Evolutionary conservation across 2,888 invertebrate species (phyloP).

Genomic region (Folsomia manolachei): DNA sequence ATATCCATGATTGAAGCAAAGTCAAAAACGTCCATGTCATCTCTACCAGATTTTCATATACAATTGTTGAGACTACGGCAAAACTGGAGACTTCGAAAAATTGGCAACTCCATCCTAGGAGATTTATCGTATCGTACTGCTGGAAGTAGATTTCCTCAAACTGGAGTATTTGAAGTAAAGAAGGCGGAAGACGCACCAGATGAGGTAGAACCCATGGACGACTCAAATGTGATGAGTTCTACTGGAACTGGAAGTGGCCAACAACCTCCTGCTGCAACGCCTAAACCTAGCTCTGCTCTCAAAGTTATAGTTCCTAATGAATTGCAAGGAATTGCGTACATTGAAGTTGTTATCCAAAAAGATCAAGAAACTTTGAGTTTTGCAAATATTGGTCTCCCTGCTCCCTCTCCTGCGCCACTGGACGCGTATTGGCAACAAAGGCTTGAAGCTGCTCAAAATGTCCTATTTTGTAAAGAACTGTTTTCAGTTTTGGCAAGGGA

Average conservation of each 20-base stretch:
- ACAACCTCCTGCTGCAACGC: conserved; percentile 44
- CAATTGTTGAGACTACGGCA: conserved; percentile 83
- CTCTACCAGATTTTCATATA: conserved; percentile 86
- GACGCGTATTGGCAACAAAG: conserved; percentile 92
- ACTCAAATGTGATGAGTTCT: neutral
- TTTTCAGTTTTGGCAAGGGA: conserved; percentile 92
- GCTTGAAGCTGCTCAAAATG: conserved; percentile 94
- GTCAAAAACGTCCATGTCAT: conserved; percentile 56
- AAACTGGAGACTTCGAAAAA: conserved; percentile 94
- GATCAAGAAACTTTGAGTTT: conserved; percentile 88
- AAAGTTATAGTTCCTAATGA: conserved; percentile 91
- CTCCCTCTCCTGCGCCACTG: conserved; percentile 69
- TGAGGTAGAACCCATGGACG: neutral
- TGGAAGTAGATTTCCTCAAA: conserved; percentile 89
- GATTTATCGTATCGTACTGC: conserved; percentile 94
- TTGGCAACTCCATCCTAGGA: conserved; percentile 89
- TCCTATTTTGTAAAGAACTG: conserved; percentile 92
- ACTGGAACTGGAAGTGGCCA: neutral
- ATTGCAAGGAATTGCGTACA: conserved; percentile 91
- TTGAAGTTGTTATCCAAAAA: conserved; percentile 92
- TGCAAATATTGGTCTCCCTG: conserved; percentile 74
- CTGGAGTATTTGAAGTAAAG: conserved; percentile 91
- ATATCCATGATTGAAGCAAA: conserved; percentile 73
- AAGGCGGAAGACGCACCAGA: conserved; percentile 63
- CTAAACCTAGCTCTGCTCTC: conserved; percentile 70